A percentile compares a stretch with the other conserved stretches of the same genome.
Conservation (phyloP, 2,797 vertebrate species). For the Mus caroli region DNA sequence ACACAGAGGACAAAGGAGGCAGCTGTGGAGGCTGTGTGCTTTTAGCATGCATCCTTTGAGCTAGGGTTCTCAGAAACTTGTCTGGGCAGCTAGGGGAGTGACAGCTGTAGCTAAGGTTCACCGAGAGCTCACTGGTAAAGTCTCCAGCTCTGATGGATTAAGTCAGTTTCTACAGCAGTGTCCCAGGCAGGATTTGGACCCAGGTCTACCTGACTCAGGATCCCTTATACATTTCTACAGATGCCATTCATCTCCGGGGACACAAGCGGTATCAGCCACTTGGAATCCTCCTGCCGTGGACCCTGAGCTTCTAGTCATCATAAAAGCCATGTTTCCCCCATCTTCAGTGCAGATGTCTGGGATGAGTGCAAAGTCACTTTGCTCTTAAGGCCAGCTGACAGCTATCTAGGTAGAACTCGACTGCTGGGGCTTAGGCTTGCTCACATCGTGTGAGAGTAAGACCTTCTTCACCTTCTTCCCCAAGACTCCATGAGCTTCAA, state of each 20-base stretch:
- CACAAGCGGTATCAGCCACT: accelerated
- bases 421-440: background rate
- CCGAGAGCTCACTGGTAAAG: background rate
- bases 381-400: background rate
- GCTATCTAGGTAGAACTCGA: background rate
- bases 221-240: background rate
- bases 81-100: background rate
- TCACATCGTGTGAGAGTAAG: background rate
- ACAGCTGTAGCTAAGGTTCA: background rate
- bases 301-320: background rate
- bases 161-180: background rate
- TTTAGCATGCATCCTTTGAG: background rate
- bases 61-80: background rate
- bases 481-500: background rate
- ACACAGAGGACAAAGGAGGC: background rate
- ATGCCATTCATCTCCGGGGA: background rate
- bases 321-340: background rate
- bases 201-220: background rate
- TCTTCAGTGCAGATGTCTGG: background rate
- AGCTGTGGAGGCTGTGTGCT: background rate
- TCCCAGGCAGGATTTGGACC: background rate
- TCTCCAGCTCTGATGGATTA: background rate
- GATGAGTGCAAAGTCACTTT: background rate
- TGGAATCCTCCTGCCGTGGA: background rate
- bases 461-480: conserved; percentile 32